Base-by-base conservation (phyloP, 1,140 invertebrate genomes). In the Eupristina koningsbergeri region DNA sequence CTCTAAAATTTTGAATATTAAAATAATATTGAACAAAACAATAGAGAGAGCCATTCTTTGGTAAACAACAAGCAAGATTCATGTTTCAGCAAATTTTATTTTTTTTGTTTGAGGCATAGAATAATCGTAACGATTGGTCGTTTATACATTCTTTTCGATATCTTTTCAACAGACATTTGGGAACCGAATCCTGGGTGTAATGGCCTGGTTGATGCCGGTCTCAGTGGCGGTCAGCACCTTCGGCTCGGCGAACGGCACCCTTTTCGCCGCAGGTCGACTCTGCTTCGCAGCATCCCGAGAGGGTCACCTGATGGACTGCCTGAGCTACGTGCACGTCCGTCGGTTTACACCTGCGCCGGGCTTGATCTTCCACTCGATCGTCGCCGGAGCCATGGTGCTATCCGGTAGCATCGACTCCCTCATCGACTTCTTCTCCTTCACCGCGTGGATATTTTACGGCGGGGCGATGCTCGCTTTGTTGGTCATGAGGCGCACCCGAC, bases 141-240 rank as follows among this genome's bases (percentile, higher is more conserved):
- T n/a, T n/a, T n/a, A n/a, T n/a, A n/a, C n/a, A n/a, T n/a, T n/a
- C n/a, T n/a, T n/a, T n/a, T n/a, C n/a, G n/a, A n/a, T n/a, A n/a
- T 45, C 11, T 11, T 45, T 45, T 36, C 34, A 19, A 53, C 90
- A 94, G 94, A 97, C 96, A 9, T 97, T 97, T 92, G 96, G 96
- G 15, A 97, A 97, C 91, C 94, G 96, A 34, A 94, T 97, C 84
- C 91, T 98, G 63, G 97, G 97, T 0, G 94, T 95, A 0, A 95
- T 98, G 94, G 95, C 96, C 6, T 98, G 97, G 97, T 93, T 98
- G 34, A 98, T 98, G 96, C 97, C 97, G 5, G 92, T 98, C 15
- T 98, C 98, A 71, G 98, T 99, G 31, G 98, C 98, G 11, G 96
- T 99, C 82, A 99, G 98, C 50, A 99, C 98, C 1, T 99, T 99